Conservation (phyloP, 2,113 vertebrate genomes). For the Ciconia maguari region DNA sequence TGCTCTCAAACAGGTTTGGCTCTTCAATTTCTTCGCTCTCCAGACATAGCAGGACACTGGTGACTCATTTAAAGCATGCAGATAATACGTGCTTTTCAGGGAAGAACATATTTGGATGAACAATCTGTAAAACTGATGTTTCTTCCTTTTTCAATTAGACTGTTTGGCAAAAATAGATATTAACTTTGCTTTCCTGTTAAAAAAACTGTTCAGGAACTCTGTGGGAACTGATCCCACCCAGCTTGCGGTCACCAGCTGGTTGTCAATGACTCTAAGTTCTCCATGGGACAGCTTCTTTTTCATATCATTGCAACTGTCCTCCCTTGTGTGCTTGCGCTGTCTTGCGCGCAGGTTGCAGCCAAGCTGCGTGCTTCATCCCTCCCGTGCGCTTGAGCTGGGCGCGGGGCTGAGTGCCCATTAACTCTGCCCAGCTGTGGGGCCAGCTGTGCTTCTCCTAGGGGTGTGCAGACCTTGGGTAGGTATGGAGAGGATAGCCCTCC, state of each 20-base stretch:
- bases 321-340: background rate
- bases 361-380: background rate
- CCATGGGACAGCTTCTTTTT: background rate
- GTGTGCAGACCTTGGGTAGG: background rate
- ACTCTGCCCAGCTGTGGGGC: background rate
- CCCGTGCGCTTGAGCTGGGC: background rate
- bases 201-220: background rate
- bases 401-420: background rate
- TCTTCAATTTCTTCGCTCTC: background rate
- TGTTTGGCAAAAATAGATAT: constrained; percentile 42
- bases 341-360: background rate
- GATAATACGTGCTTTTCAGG: constrained; percentile 44
- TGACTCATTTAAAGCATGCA: constrained; percentile 35
- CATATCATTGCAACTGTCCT: background rate
- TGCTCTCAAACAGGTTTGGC: constrained; percentile 1
- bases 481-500: background rate
- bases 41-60: background rate
- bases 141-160: constrained; percentile 47
- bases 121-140: constrained; percentile 30
- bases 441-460: background rate
- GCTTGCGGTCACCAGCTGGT: background rate
- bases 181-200: constrained; percentile 23
- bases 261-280: background rate
- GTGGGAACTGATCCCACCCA: constrained; percentile 12
- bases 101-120: constrained; percentile 40